A percentile compares a stretch with the other conserved stretches of the same genome.
Evolutionary conservation across 2,888 invertebrate species (phyloP).

Genomic region (Eucera pruinosa): DNA sequence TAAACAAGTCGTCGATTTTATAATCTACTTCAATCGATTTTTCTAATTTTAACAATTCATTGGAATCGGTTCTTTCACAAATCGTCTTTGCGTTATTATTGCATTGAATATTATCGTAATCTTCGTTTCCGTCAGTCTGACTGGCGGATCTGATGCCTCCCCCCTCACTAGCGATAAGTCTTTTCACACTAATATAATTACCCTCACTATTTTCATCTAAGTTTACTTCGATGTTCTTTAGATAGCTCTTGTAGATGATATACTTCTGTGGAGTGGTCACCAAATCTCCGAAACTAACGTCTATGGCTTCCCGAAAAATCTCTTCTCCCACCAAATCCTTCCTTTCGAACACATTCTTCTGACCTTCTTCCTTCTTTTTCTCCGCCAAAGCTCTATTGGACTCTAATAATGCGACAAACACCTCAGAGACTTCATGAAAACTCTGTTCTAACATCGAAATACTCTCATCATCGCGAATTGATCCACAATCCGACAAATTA

Average conservation of each 20-base stretch:
- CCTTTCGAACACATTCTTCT: background rate
- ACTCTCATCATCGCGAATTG: constrained; percentile 11
- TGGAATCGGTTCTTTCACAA: too few species aligned
- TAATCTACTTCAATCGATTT: too few species aligned
- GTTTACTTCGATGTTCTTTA: background rate
- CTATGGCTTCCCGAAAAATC: constrained; percentile 7
- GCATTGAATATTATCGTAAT: background rate
- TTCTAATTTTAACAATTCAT: too few species aligned
- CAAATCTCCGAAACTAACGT: background rate
- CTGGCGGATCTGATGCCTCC: background rate
- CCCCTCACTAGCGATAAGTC: background rate
- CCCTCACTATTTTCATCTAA: too few species aligned
- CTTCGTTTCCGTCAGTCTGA: background rate
- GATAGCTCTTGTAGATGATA: constrained; percentile 18
- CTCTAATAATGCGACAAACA: constrained; percentile 54
- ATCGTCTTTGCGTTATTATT: background rate
- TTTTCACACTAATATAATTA: background rate
- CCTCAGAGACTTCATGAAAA: constrained; percentile 68
- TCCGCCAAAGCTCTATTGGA: constrained; percentile 42
- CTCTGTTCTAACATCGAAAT: constrained; percentile 61
- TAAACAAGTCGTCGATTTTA: too few species aligned
- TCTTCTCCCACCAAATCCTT: background rate
- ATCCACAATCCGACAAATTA: background rate
- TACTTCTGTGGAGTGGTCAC: constrained; percentile 11
- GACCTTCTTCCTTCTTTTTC: too few species aligned